phyloP scores from a whole-genome alignment of 2,797 vertebrate genomes.

The Cygnus olor region DNA sequence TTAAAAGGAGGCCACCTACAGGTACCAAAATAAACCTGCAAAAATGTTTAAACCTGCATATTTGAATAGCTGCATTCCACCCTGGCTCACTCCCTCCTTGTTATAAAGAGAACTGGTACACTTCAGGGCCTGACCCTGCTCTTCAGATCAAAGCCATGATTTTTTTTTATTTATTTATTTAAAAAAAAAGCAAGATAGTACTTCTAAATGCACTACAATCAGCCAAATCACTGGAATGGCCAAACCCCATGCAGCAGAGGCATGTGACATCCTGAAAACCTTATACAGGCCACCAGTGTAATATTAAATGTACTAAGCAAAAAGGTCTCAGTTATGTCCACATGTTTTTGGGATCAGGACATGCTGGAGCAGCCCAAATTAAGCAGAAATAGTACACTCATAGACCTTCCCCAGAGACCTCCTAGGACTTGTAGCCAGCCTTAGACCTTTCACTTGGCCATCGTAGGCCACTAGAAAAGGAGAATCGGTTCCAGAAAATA shows the following conservation, averaged over 20 bases:
- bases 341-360: not conserved
- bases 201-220: not conserved
- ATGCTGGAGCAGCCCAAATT: not conserved
- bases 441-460: not conserved
- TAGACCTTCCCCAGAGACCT: not conserved
- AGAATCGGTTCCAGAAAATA: not conserved
- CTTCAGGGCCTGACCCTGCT: not conserved
- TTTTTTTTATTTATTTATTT: not conserved
- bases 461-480: not conserved
- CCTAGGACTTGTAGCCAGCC: not conserved
- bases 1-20: constrained; percentile 61
- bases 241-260: not conserved
- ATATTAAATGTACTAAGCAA: not conserved
- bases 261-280: not conserved
- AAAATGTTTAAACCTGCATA: not conserved
- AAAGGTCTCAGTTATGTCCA: not conserved
- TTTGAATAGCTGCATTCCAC: not conserved
- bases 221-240: not conserved
- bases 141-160: not conserved
- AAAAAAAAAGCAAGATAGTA: not conserved
- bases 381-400: not conserved
- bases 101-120: not conserved
- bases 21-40: constrained; percentile 31
- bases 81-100: not conserved
- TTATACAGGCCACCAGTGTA: not conserved